phyloP scores from a whole-genome alignment of 2,888 invertebrate species.

The Polydrusus pterygomalis region DNA sequence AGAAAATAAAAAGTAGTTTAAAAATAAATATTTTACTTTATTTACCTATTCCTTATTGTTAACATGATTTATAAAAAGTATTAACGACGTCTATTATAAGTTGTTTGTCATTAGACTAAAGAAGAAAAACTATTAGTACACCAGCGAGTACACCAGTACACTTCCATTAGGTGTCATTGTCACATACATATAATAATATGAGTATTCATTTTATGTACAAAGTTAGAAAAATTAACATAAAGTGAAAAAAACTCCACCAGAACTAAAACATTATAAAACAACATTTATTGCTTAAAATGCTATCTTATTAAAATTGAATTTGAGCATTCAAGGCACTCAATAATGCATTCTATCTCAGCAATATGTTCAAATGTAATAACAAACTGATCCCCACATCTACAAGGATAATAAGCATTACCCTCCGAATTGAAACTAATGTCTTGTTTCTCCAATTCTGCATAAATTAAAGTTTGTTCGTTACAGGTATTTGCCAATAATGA shows the following conservation, averaged over 20 bases:
- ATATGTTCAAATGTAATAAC: constrained; percentile 70
- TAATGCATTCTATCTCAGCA: constrained; percentile 71
- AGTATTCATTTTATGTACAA: no score
- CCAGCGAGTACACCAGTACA: no score
- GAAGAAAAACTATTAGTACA: no score
- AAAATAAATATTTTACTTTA: no score
- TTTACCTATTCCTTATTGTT: no score
- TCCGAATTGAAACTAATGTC: constrained; percentile 73
- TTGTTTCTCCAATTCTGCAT: constrained; percentile 74
- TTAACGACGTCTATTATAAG: no score
- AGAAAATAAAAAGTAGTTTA: no score
- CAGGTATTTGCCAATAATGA: constrained; percentile 76
- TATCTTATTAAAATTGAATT: constrained; percentile 78
- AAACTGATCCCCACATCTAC: constrained; percentile 83
- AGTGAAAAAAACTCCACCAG: no score
- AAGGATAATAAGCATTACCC: constrained; percentile 74
- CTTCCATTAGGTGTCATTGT: no score
- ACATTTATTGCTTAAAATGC: constrained; percentile 20
- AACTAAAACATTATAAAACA: not conserved
- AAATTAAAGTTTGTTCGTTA: constrained; percentile 76
- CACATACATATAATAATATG: no score
- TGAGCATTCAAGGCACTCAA: constrained; percentile 85
- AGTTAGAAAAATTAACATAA: not conserved
- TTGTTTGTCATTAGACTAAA: no score
- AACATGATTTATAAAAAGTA: no score